A percentile compares a stretch with the other conserved stretches of the same genome.
Conservation (phyloP, 2,113 vertebrate species). For the Sebastes schlegelii region DNA sequence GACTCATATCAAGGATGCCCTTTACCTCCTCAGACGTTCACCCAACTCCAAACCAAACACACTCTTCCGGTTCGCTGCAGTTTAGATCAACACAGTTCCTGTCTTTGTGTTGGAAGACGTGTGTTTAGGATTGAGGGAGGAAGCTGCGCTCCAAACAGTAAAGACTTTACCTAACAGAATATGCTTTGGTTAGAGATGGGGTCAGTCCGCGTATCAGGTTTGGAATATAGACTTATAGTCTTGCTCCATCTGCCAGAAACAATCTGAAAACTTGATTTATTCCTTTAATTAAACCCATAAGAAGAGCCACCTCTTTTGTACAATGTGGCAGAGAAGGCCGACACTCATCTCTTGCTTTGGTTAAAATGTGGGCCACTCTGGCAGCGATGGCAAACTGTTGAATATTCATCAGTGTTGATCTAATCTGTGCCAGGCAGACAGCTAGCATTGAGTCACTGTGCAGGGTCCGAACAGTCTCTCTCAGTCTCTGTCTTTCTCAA, state of each 20-base stretch:
- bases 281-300: background rate
- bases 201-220: background rate
- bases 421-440: slow-evolving; percentile 83
- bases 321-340: slow-evolving; percentile 10
- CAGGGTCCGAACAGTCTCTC: slow-evolving; percentile 74
- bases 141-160: slow-evolving; percentile 61
- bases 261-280: background rate
- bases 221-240: background rate
- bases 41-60: slow-evolving; percentile 66
- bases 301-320: slow-evolving; percentile 17
- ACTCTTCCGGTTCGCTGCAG: slow-evolving; percentile 59
- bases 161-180: slow-evolving; percentile 37
- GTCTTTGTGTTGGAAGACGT: slow-evolving; percentile 68
- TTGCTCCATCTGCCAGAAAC: background rate
- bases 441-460: slow-evolving; percentile 80
- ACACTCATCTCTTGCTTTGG: slow-evolving; percentile 23
- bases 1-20: slow-evolving; percentile 59
- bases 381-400: slow-evolving; percentile 55
- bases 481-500: slow-evolving; percentile 78
- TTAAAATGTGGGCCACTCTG: slow-evolving; percentile 55
- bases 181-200: background rate
- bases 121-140: slow-evolving; percentile 61
- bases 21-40: slow-evolving; percentile 66
- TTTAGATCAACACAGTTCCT: slow-evolving; percentile 71
- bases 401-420: slow-evolving; percentile 83